Evolutionary conservation across 2,113 vertebrate genomes (phyloP).

Genomic region (Rhea americana): DNA sequence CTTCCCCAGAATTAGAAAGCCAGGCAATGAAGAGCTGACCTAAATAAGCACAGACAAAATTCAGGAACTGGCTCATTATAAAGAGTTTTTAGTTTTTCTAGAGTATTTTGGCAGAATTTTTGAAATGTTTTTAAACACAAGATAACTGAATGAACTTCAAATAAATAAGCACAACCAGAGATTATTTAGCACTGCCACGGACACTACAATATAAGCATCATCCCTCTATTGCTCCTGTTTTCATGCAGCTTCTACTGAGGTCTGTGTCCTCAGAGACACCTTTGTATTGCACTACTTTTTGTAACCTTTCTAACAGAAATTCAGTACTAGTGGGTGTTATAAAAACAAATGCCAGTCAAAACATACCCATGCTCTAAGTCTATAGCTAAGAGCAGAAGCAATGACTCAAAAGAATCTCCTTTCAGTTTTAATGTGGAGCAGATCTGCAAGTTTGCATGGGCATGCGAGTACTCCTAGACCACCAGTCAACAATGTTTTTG

Average conservation of each 20-base stretch:
- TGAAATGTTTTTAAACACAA: not conserved
- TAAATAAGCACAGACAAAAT: not conserved
- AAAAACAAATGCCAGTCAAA: not conserved
- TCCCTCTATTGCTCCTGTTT: not conserved
- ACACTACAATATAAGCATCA: not conserved
- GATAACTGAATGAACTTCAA: not conserved
- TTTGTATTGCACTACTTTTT: not conserved
- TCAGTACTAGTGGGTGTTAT: not conserved
- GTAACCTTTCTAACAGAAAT: not conserved
- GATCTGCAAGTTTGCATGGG: not conserved
- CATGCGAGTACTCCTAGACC: not conserved
- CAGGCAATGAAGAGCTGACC: not conserved
- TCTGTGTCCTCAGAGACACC: not conserved
- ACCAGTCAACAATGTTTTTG: not conserved
- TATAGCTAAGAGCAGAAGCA: not conserved
- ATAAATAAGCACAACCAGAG: not conserved
- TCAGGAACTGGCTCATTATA: not conserved
- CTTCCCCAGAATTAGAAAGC: not conserved
- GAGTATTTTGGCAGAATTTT: not conserved
- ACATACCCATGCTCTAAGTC: not conserved
- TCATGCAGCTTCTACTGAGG: not conserved
- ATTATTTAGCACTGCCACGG: not conserved
- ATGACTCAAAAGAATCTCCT: not conserved
- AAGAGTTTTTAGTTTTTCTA: not conserved
- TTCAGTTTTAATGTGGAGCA: not conserved